Percentiles rank a stretch among this genome's conserved stretches.
phyloP scores from a whole-genome alignment of 2,888 invertebrate species.

The Rhabditophanes sp. region DNA sequence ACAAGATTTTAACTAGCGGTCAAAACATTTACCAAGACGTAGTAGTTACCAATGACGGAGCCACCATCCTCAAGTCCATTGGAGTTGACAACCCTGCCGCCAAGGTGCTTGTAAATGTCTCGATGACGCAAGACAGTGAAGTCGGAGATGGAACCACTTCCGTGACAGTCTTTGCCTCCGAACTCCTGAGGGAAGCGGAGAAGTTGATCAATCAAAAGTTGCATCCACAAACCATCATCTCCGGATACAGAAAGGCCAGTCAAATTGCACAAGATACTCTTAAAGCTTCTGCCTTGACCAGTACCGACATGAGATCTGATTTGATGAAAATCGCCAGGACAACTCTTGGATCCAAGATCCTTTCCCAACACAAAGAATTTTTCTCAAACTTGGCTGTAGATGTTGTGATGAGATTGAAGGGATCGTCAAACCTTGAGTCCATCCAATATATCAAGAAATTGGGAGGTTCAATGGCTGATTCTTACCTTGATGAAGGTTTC shows the following conservation, averaged over 20 bases:
- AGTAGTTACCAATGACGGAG: conserved; percentile 95
- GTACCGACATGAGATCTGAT: conserved; percentile 59
- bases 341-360: conserved; percentile 89
- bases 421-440: conserved; percentile 79
- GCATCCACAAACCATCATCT: conserved; percentile 91
- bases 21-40: conserved; percentile 50
- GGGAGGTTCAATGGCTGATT: conserved; percentile 78
- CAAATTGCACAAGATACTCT: conserved; percentile 69
- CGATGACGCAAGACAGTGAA: conserved; percentile 94
- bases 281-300: conserved; percentile 63
- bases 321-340: conserved; percentile 89
- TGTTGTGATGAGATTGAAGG: conserved; percentile 80
- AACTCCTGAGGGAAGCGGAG: conserved; percentile 78
- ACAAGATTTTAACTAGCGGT: conserved; percentile 50
- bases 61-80: conserved; percentile 83
- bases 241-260: conserved; percentile 79
- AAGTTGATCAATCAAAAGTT: conserved; percentile 76
- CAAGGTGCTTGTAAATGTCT: conserved; percentile 93
- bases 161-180: conserved; percentile 83
- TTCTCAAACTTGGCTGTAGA: conserved; percentile 87
- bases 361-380: conserved; percentile 87
- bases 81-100: conserved; percentile 98
- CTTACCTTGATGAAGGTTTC: conserved; percentile 79
- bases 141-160: conserved; percentile 99
- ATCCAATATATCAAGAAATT: conserved; percentile 95